phyloP scores from a whole-genome alignment of 2,888 invertebrate genomes.

The Erannis defoliaria region DNA sequence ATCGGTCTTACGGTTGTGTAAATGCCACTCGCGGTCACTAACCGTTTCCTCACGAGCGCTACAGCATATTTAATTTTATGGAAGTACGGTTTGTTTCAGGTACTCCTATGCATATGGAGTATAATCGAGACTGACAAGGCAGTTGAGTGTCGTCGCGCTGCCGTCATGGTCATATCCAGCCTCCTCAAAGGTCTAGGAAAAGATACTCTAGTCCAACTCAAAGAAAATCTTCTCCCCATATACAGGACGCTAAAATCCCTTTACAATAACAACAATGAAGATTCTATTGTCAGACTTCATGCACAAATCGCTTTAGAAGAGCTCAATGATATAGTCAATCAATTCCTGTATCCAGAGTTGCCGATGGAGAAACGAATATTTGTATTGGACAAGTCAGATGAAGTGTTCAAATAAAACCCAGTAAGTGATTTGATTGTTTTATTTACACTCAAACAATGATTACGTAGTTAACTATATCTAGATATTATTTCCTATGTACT shows the following conservation, averaged over 20 bases:
- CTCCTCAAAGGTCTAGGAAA: slow-evolving; percentile 91
- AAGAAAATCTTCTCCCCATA: slow-evolving; percentile 89
- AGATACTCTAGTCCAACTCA: slow-evolving; percentile 89
- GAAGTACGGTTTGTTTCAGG: slow-evolving; percentile 76
- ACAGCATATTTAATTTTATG: background rate
- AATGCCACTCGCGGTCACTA: too few species aligned
- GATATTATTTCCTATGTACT: background rate
- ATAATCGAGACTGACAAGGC: slow-evolving; percentile 90
- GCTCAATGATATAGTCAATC: slow-evolving; percentile 89
- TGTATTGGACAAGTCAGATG: slow-evolving; percentile 44
- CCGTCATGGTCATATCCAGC: slow-evolving; percentile 91
- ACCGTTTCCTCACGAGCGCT: too few species aligned
- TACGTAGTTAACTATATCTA: slow-evolving; percentile 3
- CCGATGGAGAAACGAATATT: slow-evolving; percentile 87
- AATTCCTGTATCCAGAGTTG: slow-evolving; percentile 86
- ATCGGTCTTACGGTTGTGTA: too few species aligned
- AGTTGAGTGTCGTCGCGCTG: slow-evolving; percentile 92
- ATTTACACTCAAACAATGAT: slow-evolving; percentile 37
- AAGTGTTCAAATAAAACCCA: slow-evolving; percentile 48
- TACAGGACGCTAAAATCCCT: slow-evolving; percentile 90
- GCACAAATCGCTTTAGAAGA: slow-evolving; percentile 92
- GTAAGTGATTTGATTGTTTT: slow-evolving; percentile 40
- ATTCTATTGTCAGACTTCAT: slow-evolving; percentile 89
- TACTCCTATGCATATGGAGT: slow-evolving; percentile 89
- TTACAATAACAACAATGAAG: slow-evolving; percentile 88